Evolutionary conservation across 2,797 vertebrate species (phyloP), one percentile per base, ranked within the genome.

Genomic region (Numenius phaeopus): DNA sequence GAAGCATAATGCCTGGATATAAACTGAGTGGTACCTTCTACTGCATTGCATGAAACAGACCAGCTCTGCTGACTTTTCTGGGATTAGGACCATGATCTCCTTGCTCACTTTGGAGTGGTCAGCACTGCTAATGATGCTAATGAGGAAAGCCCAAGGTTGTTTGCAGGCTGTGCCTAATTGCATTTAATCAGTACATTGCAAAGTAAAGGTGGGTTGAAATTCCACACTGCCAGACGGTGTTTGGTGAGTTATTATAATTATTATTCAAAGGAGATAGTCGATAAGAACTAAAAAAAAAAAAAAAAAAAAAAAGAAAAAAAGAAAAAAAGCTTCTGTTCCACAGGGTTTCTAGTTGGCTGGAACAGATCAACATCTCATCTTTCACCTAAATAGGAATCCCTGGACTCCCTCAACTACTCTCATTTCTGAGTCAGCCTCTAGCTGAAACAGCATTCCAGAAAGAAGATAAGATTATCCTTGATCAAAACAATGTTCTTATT

Each of bases 381-480:
- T 96, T 97, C 95, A 92, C 72, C 84, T 95, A 88, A 95, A 95
- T 54, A 94, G 76, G 76, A 95, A 85, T 94, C 89, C 76, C 88
- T 83, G 73, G 90, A 76, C 69, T 97, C 94, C 49, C 69, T 88
- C 82, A 81, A 86, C 76, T 94, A 17, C 84, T 91, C 89, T 83
- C 9, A 58, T 91, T 92, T 95, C 89, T 88, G 58, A 85, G 37
- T 86, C 69, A 86, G 82, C 80, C 78, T 87, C 39, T 87, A 94
- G 93, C 87, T 97, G 89, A 95, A 95, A 77, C 69, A 95, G 89
- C 91, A 86, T 95, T 97, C 93, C 96, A 95, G 61, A 93, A 93
- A 88, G 69, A 92, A 83, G 94, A 94, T 94, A 96, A 96, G 87
- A 83, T 94, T 96, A 94, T 96, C 84, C 92, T 94, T 77, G 89